A percentile compares a stretch with the other conserved stretches of the same genome.
phyloP scores from a whole-genome alignment of 2,888 invertebrate species.

The Andrena dorsata region DNA sequence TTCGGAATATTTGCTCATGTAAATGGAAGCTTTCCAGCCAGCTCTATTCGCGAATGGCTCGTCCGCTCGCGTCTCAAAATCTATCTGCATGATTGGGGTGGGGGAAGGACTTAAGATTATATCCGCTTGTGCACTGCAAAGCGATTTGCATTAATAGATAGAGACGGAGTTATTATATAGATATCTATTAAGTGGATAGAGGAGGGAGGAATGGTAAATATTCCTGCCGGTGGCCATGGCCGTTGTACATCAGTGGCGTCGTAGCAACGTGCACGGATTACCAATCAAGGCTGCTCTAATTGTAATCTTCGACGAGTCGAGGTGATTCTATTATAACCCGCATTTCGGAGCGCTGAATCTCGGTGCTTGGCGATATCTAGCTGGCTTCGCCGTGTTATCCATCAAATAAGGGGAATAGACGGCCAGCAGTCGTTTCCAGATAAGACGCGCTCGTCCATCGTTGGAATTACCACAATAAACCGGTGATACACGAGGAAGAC shows the following conservation, averaged over 20 bases:
- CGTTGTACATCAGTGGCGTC: background rate
- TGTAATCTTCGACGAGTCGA: constrained; percentile 27
- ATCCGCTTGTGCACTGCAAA: constrained; percentile 28
- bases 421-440: constrained; percentile 19
- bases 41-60: constrained; percentile 48
- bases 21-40: constrained; percentile 67
- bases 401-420: constrained; percentile 37
- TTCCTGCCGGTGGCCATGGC: background rate
- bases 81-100: constrained; percentile 60
- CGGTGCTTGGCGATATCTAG: background rate
- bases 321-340: constrained; percentile 10
- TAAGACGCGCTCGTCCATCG: constrained; percentile 48
- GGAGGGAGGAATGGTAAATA: constrained; percentile 6
- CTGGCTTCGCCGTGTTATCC: constrained; percentile 20
- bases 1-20: constrained; percentile 65
- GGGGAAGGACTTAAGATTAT: constrained; percentile 47
- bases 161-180: constrained; percentile 37
- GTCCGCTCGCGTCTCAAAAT: constrained; percentile 58
- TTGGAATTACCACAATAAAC: constrained; percentile 64
- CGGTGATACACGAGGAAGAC: constrained; percentile 54
- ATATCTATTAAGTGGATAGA: constrained; percentile 14
- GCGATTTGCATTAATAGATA: constrained; percentile 58
- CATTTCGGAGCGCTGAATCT: constrained; percentile 4
- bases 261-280: background rate
- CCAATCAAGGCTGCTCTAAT: constrained; percentile 15